These are phyloP conservation scores for Steinernema hermaphroditum DNA, from an alignment of 2,888 invertebrate species.

Conservation along the genomic window DNA sequence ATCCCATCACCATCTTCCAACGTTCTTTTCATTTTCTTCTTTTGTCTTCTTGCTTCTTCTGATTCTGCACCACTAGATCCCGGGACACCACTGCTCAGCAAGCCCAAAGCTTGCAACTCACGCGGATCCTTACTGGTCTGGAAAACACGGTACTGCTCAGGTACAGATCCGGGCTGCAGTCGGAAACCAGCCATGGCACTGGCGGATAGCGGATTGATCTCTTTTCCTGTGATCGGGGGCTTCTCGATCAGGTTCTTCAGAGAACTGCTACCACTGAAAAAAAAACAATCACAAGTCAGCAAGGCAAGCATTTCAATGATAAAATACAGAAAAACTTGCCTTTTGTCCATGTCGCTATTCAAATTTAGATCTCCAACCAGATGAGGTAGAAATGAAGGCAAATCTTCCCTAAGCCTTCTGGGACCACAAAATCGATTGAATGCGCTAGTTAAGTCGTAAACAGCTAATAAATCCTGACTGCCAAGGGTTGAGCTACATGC, in stretches of 20 bases:
- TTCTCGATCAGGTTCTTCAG: constrained; percentile 50
- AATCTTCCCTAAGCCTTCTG: constrained; percentile 43
- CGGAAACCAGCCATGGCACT: constrained; percentile 51
- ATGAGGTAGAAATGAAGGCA: constrained; percentile 54
- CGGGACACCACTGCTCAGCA: background rate
- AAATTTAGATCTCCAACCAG: constrained; percentile 53
- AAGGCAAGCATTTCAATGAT: too few species aligned
- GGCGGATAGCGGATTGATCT: constrained; percentile 45
- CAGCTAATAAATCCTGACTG: constrained; percentile 47
- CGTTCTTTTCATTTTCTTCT: constrained; percentile 34
- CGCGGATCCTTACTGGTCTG: background rate
- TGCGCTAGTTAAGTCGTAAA: constrained; percentile 43
- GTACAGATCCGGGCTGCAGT: constrained; percentile 49
- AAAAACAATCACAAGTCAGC: background rate
- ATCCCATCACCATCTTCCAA: constrained; percentile 33
- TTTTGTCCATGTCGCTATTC: constrained; percentile 43
- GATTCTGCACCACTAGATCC: background rate
- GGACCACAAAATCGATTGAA: constrained; percentile 39
- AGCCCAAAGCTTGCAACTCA: background rate
- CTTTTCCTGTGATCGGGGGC: constrained; percentile 57
- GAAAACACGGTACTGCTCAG: constrained; percentile 43
- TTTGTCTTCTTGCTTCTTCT: constrained; percentile 1
- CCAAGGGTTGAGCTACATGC: constrained; percentile 46
- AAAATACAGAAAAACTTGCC: constrained; percentile 33
- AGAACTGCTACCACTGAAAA: constrained; percentile 40